phyloP scores from a whole-genome alignment of 2,888 invertebrate species.

The Nysson spinosus region DNA sequence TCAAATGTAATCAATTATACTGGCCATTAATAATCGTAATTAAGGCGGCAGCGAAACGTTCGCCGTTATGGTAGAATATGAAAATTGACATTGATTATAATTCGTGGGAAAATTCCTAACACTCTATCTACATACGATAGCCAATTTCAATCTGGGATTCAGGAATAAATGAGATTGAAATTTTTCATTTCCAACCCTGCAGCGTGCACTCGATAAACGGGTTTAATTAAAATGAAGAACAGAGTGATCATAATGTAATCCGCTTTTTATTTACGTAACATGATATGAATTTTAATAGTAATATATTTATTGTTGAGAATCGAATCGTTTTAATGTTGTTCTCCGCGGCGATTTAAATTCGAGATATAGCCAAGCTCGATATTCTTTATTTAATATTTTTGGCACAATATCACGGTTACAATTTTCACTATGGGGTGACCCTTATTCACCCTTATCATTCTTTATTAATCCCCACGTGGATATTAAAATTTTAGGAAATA shows the following conservation, averaged over 20 bases:
- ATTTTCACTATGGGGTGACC: too few relatives aligned
- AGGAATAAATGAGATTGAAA: not conserved
- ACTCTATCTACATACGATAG: not conserved
- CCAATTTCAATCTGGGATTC: not conserved
- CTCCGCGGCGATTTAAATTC: too few relatives aligned
- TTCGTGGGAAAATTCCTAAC: not conserved
- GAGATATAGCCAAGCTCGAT: too few relatives aligned
- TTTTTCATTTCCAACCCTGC: not conserved
- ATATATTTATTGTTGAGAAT: not conserved
- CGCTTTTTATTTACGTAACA: slow-evolving; percentile 1
- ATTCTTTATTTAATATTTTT: too few relatives aligned
- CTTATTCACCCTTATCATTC: too few relatives aligned
- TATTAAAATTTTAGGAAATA: too few relatives aligned
- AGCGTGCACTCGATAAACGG: not conserved
- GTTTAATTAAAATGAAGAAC: slow-evolving; percentile 1
- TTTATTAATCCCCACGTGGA: too few relatives aligned
- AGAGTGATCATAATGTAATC: slow-evolving; percentile 6
- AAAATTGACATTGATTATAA: not conserved
- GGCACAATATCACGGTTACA: too few relatives aligned
- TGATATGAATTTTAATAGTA: not conserved
- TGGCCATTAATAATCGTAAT: slow-evolving; percentile 14
- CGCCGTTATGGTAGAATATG: not conserved
- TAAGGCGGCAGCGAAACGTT: not conserved
- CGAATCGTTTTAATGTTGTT: too few relatives aligned
- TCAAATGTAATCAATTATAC: slow-evolving; percentile 11